These are phyloP conservation scores for Larimichthys crocea DNA, from an alignment of 2,113 vertebrate genomes.

Conservation along the genomic window DNA sequence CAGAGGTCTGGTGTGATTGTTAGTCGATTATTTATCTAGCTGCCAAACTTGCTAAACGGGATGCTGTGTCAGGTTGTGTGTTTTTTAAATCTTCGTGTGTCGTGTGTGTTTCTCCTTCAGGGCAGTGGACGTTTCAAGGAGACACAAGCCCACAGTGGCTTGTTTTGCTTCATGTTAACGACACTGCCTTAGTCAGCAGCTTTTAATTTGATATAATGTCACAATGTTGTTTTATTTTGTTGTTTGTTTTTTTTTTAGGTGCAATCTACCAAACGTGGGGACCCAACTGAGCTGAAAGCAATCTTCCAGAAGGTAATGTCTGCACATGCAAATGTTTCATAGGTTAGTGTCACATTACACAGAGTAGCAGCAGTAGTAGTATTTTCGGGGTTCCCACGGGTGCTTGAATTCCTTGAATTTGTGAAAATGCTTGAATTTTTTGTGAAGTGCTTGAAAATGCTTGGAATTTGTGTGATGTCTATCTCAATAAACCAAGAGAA, in stretches of 20 bases:
- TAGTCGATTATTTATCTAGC: neutral
- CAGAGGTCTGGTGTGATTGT: neutral
- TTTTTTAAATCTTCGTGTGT: neutral
- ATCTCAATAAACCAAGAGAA: too few relatives aligned
- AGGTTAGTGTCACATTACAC: neutral
- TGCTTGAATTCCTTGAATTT: too few relatives aligned
- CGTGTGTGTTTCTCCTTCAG: slow-evolving; percentile 8
- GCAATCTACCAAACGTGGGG: slow-evolving; percentile 93
- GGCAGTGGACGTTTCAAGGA: slow-evolving; percentile 52
- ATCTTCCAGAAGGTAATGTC: slow-evolving; percentile 94
- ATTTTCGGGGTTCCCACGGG: too few relatives aligned
- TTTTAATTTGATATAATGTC: neutral
- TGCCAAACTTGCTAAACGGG: neutral
- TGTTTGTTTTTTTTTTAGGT: slow-evolving; percentile 80
- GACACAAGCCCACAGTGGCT: slow-evolving; percentile 18
- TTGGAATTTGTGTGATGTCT: too few relatives aligned
- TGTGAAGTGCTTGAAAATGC: too few relatives aligned
- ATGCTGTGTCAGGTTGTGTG: neutral
- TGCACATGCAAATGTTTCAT: neutral
- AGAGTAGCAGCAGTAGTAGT: too few relatives aligned
- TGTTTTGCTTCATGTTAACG: neutral
- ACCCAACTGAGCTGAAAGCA: slow-evolving; percentile 91
- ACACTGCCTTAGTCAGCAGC: neutral
- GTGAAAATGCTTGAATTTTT: too few relatives aligned
- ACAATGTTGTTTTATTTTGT: neutral